Conservation (phyloP, 2,888 invertebrate species). For the Machimus rusticus region DNA sequence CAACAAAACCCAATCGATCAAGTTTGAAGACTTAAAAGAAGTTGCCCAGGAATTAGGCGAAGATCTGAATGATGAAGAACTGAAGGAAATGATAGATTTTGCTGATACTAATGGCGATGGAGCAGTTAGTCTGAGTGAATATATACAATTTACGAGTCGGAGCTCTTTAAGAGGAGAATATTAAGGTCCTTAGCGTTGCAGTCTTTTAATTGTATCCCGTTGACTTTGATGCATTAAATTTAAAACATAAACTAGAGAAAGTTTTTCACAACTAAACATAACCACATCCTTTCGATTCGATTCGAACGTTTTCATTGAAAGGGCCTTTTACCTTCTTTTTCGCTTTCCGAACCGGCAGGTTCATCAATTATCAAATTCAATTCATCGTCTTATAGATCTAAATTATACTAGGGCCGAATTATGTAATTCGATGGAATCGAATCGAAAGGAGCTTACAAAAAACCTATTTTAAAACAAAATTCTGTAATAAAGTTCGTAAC, state of each 20-base stretch:
- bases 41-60: conserved; percentile 37
- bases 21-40: conserved; percentile 40
- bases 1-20: background rate
- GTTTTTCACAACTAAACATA: background rate
- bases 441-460: too few relatives aligned
- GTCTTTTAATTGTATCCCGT: background rate
- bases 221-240: background rate
- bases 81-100: conserved; percentile 19
- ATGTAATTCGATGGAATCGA: too few relatives aligned
- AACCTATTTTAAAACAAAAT: too few relatives aligned
- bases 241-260: background rate
- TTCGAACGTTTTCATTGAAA: too few relatives aligned
- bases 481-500: too few relatives aligned
- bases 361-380: background rate
- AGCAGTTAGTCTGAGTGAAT: background rate
- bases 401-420: too few relatives aligned
- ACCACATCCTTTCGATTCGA: too few relatives aligned
- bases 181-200: background rate
- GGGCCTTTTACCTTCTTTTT: background rate
- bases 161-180: background rate
- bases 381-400: background rate
- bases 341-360: background rate
- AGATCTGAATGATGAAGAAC: conserved; percentile 45
- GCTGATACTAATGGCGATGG: background rate
- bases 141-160: background rate